Percentiles rank a stretch among this genome's conserved stretches.
These are phyloP conservation scores for Halcyon chelicuti DNA, from an alignment of 2,797 vertebrate genomes.

Conservation along the genomic window DNA sequence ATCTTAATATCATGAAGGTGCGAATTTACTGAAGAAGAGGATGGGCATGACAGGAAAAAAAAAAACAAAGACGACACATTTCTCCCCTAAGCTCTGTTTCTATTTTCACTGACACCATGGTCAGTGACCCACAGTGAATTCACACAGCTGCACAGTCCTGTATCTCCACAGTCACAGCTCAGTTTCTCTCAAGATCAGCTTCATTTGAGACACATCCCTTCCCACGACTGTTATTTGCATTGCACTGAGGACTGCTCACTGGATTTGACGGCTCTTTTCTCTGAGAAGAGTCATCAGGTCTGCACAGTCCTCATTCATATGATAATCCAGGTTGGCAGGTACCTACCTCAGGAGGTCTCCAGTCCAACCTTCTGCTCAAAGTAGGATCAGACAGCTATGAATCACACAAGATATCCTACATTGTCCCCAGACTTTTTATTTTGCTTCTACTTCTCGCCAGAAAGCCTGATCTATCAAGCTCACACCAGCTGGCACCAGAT, in stretches of 20 bases:
- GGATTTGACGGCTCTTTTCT: background rate
- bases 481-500: background rate
- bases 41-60: background rate
- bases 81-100: background rate
- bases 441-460: background rate
- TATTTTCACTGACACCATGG: background rate
- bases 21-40: background rate
- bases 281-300: fast-evolving
- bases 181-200: background rate
- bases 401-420: background rate
- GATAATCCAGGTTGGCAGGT: background rate
- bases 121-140: background rate
- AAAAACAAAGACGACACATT: background rate
- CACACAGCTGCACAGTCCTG: background rate
- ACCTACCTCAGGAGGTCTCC: background rate
- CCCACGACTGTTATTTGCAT: background rate
- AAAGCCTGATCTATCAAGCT: background rate
- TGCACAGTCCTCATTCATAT: background rate
- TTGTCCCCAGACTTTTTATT: fast-evolving
- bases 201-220: background rate
- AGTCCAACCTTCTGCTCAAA: background rate
- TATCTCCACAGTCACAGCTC: background rate
- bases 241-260: background rate
- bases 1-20: background rate
- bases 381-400: background rate